Evolutionary conservation across 1,140 invertebrate genomes (phyloP).

Genomic region (Leucophenga varia): DNA sequence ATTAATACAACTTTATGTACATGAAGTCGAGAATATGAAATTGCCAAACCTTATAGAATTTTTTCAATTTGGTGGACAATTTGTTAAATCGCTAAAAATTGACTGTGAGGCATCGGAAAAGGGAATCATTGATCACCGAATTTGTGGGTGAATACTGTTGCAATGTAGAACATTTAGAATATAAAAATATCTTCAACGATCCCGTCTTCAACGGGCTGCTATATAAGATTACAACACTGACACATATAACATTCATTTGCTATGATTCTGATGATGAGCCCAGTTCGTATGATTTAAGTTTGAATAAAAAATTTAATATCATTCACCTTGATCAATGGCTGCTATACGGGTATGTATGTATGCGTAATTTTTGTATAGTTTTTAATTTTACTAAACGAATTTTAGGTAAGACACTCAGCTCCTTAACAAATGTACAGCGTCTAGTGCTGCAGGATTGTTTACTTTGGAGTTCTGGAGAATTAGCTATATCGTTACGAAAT

Average conservation of each 20-base stretch:
- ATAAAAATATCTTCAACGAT: constrained; percentile 33
- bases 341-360: constrained; percentile 28
- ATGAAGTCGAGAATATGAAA: constrained; percentile 29
- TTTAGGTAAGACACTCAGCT: constrained; percentile 33
- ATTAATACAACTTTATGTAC: too few relatives aligned
- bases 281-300: too few relatives aligned
- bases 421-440: constrained; percentile 24
- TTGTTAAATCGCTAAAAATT: constrained; percentile 17
- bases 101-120: constrained; percentile 30
- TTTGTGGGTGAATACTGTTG: constrained; percentile 33
- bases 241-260: constrained; percentile 26
- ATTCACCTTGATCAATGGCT: constrained; percentile 36
- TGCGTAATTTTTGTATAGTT: background rate
- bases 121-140: constrained; percentile 34
- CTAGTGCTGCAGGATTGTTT: constrained; percentile 36
- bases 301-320: constrained; percentile 25
- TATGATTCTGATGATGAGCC: constrained; percentile 37
- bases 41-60: constrained; percentile 31
- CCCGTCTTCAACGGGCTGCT: constrained; percentile 28
- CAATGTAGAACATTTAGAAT: constrained; percentile 32
- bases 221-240: constrained; percentile 19
- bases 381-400: too few relatives aligned
- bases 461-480: constrained; percentile 37
- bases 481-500: constrained; percentile 26
- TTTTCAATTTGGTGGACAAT: constrained; percentile 30